Evolutionary conservation across 2,797 vertebrate species (phyloP).

Genomic region (Propithecus perrieri): DNA sequence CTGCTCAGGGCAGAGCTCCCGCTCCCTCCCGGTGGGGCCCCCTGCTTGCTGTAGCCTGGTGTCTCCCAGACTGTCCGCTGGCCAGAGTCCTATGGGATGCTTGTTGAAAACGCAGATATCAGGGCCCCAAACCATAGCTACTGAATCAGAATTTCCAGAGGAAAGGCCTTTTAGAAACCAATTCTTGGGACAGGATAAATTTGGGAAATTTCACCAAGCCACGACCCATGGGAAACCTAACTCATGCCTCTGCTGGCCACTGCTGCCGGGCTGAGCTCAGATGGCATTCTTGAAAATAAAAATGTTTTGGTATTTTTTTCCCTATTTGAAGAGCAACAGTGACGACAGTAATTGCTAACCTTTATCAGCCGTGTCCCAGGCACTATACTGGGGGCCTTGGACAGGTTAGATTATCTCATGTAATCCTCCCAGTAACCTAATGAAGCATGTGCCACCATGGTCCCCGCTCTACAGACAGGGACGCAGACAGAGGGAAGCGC

Average conservation of each 20-base stretch:
- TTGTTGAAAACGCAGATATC: neutral
- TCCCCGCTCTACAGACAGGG: neutral
- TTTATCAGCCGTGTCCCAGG: neutral
- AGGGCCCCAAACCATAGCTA: neutral
- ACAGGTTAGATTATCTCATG: neutral
- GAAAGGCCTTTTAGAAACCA: neutral
- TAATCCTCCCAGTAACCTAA: neutral
- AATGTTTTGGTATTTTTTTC: neutral
- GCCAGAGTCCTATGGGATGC: neutral
- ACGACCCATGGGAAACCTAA: neutral
- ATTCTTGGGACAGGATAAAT: neutral
- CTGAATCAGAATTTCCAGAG: neutral
- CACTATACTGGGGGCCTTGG: neutral
- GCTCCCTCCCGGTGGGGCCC: neutral
- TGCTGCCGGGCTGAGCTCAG: neutral
- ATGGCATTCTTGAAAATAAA: neutral
- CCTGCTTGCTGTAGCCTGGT: neutral
- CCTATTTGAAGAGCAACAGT: neutral
- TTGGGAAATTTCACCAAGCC: neutral
- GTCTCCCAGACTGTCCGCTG: neutral
- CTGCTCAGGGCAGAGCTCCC: neutral
- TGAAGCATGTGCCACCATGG: neutral
- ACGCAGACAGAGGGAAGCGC: neutral
- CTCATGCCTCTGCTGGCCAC: neutral
- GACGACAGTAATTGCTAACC: neutral